Base-by-base conservation (phyloP, 2,797 vertebrate genomes). In the Novumbra hubbsi region DNA sequence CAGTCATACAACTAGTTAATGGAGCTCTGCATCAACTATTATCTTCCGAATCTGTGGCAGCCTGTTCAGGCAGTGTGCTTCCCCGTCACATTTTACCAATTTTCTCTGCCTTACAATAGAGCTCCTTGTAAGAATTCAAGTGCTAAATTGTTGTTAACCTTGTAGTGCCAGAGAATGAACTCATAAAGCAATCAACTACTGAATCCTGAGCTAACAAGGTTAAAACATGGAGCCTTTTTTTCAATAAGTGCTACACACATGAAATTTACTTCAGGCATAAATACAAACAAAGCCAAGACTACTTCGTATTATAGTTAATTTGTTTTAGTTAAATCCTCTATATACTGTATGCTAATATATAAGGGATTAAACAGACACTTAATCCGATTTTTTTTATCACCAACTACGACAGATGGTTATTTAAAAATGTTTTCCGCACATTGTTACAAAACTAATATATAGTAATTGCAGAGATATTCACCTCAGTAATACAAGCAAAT, bases 241-340 rank as follows among this genome's bases (percentile, higher is more conserved):
- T 71, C 60, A 71, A 71, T 71, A 62, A 62, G 70, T 41, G 5
- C 49, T 50, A 34, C 32, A 15, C 70, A 71, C 50, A 38, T n/a
- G 5, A 12, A 71, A 60, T 60, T 71, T 38, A 27, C 32, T 60
- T 41, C 30, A 60, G 34, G 19, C 30, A 21, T n/a, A 45, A 55
- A 32, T 41, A 24, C 70, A 57, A 41, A 71, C 70, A 38, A 41
- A 62, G 70, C 55, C 15, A 24, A 38, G 17, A 60, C 55, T 62
- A 24, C 27, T 16, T 21, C 60, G n/a, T 38, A 57, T 2, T 21
- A 57, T 57, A 27, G 55, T 41, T 21, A n/a, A 21, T 38, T 7
- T 12, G 2, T 30, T 17, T 28, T 80, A 76, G 49, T 81, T 72
- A 63, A 41, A 73, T 45, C 15, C 78, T 86, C 78, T 8, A 38